Percentiles rank a stretch among this genome's conserved stretches.
These are phyloP conservation scores for Decapterus maruadsi DNA, from an alignment of 2,797 vertebrate genomes.

Conservation along the genomic window DNA sequence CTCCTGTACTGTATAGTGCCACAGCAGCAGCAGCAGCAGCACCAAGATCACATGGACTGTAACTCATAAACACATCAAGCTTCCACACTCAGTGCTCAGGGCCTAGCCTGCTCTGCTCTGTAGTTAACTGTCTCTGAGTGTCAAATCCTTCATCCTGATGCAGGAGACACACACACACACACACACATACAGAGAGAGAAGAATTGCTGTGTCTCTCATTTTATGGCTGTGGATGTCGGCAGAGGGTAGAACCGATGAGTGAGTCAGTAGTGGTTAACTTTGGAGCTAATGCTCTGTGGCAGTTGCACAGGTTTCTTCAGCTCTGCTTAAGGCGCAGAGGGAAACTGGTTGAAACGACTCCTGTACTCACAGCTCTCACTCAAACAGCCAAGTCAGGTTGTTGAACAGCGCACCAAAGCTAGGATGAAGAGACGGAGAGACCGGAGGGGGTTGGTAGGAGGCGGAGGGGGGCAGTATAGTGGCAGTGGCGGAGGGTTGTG, in stretches of 20 bases:
- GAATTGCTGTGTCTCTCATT: constrained; percentile 81
- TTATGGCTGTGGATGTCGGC: constrained; percentile 75
- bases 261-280: constrained; percentile 82
- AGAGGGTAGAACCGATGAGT: constrained; percentile 74
- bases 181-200: constrained; percentile 74
- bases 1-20: not conserved
- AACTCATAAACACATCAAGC: constrained; percentile 81
- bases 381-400: constrained; percentile 60
- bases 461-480: no score
- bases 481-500: not conserved
- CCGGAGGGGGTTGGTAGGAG: not conserved
- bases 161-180: constrained; percentile 73
- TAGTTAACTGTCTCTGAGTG: constrained; percentile 82
- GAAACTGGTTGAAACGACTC: constrained; percentile 72
- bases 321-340: constrained; percentile 74
- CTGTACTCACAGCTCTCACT: constrained; percentile 61
- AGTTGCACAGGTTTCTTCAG: constrained; percentile 80
- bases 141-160: constrained; percentile 83
- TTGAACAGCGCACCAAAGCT: constrained; percentile 58
- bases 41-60: constrained; percentile 71
- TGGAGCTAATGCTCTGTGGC: constrained; percentile 85
- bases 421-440: constrained; percentile 31
- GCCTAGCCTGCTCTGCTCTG: constrained; percentile 68
- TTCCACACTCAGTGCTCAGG: constrained; percentile 71
- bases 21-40: constrained; percentile 35